These are phyloP conservation scores for Callopanchax toddi DNA, from an alignment of 2,113 vertebrate genomes.

Conservation along the genomic window DNA sequence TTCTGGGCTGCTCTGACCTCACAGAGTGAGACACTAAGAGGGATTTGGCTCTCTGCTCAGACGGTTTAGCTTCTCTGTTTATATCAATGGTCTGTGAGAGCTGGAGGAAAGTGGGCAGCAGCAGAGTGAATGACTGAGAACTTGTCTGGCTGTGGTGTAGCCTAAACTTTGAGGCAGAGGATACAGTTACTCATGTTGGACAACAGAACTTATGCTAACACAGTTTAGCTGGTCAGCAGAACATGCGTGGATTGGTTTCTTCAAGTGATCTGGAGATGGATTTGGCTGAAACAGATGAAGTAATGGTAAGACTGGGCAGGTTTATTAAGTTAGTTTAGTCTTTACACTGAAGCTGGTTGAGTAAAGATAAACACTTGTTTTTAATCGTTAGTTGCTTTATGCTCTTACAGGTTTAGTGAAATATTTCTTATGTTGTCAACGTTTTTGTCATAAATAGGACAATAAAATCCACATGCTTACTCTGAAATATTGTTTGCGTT, in stretches of 20 bases:
- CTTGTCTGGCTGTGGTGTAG: conserved; percentile 8
- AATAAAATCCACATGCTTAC: not conserved
- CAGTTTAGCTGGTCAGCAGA: conserved; percentile 33
- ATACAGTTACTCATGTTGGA: not conserved
- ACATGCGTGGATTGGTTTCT: conserved; percentile 56
- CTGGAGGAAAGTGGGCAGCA: conserved; percentile 4
- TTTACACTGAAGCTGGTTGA: too few species aligned
- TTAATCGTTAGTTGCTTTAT: too few species aligned
- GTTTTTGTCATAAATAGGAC: not conserved
- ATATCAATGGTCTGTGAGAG: conserved; percentile 52
- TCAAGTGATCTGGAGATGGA: conserved; percentile 62
- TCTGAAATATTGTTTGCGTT: too few species aligned
- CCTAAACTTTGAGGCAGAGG: not conserved
- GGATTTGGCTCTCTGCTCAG: conserved; percentile 75
- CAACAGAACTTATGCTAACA: conserved; percentile 9
- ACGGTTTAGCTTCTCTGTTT: conserved; percentile 68
- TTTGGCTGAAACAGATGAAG: conserved; percentile 47
- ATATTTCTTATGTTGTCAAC: not conserved
- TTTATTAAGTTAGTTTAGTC: too few species aligned
- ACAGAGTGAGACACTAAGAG: conserved; percentile 70
- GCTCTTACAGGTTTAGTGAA: not conserved
- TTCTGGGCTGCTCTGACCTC: conserved; percentile 73
- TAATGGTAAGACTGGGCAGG: conserved; percentile 49
- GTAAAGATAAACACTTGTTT: too few species aligned
- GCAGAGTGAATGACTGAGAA: conserved; percentile 30